These are phyloP conservation scores for Lithobates pipiens DNA, from an alignment of 2,797 vertebrate genomes.

Conservation along the genomic window DNA sequence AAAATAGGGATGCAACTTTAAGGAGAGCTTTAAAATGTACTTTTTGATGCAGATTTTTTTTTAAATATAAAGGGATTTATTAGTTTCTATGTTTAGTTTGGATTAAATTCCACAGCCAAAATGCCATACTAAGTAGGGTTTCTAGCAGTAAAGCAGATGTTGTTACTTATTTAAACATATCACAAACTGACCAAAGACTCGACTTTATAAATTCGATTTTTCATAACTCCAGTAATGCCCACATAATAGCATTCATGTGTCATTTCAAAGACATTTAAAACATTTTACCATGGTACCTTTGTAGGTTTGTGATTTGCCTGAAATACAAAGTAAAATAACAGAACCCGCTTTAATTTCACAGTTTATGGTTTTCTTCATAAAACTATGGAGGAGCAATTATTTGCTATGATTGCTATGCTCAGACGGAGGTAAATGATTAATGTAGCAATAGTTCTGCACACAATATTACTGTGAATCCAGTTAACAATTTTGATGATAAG, in stretches of 20 bases:
- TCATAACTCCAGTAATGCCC: neutral
- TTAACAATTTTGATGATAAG: slow-evolving; percentile 68
- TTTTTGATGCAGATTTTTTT: too few relatives aligned
- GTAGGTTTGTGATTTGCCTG: slow-evolving; percentile 21
- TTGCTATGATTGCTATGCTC: slow-evolving; percentile 72
- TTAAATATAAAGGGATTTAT: too few relatives aligned
- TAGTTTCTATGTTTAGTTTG: too few relatives aligned
- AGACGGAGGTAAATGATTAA: slow-evolving; percentile 76
- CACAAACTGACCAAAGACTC: neutral
- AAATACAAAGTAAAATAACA: slow-evolving; percentile 73
- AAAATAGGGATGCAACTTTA: too few relatives aligned
- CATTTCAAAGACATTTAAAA: slow-evolving; percentile 6
- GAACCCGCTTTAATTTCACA: slow-evolving; percentile 77
- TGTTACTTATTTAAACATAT: neutral
- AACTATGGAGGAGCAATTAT: slow-evolving; percentile 78
- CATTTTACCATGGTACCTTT: slow-evolving; percentile 13
- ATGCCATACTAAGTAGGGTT: too few relatives aligned
- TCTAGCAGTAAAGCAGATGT: too few relatives aligned
- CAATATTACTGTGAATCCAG: slow-evolving; percentile 64
- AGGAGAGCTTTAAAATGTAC: too few relatives aligned
- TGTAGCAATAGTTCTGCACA: slow-evolving; percentile 68
- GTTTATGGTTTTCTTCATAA: slow-evolving; percentile 74
- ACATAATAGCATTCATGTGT: slow-evolving; percentile 20
- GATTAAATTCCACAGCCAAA: too few relatives aligned
- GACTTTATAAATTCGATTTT: neutral